These are phyloP conservation scores for Donacobius atricapilla DNA, from an alignment of 2,113 vertebrate genomes.

Conservation along the genomic window DNA sequence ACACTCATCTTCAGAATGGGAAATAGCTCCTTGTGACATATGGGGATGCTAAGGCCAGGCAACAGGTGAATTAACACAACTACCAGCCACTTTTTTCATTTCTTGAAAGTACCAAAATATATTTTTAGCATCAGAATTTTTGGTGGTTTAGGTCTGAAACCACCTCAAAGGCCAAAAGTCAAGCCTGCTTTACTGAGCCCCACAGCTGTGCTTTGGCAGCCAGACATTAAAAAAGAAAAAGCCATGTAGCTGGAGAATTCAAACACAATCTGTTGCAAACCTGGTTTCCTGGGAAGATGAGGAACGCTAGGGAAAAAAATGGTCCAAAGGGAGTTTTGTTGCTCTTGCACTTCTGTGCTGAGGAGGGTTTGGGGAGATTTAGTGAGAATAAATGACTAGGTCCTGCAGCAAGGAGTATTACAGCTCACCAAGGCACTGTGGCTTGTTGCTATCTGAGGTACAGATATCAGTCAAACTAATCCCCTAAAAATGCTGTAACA, in stretches of 20 bases:
- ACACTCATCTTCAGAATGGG: fast-evolving
- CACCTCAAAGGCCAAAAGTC: not conserved
- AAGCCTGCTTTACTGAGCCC: not conserved
- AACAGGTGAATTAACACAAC: not conserved
- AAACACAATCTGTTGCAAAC: not conserved
- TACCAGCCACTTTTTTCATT: not conserved
- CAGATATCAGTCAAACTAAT: not conserved
- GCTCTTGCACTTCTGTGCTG: not conserved
- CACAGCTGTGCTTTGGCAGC: not conserved
- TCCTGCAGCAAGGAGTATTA: not conserved
- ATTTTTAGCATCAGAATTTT: constrained; percentile 1
- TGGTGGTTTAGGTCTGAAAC: not conserved
- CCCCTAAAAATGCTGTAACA: not conserved
- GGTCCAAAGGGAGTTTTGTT: not conserved
- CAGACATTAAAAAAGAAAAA: not conserved
- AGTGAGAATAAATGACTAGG: not conserved
- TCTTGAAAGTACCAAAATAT: not conserved
- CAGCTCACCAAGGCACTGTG: not conserved
- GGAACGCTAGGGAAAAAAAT: not conserved
- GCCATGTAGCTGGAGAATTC: not conserved
- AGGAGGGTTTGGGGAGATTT: not conserved
- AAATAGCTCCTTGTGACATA: not conserved
- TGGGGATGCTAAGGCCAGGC: not conserved
- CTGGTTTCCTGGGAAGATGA: not conserved
- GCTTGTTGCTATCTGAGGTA: not conserved